Percentiles rank a stretch among this genome's conserved stretches.
Conservation (phyloP, 2,113 vertebrate genomes). For the Indri indri region DNA sequence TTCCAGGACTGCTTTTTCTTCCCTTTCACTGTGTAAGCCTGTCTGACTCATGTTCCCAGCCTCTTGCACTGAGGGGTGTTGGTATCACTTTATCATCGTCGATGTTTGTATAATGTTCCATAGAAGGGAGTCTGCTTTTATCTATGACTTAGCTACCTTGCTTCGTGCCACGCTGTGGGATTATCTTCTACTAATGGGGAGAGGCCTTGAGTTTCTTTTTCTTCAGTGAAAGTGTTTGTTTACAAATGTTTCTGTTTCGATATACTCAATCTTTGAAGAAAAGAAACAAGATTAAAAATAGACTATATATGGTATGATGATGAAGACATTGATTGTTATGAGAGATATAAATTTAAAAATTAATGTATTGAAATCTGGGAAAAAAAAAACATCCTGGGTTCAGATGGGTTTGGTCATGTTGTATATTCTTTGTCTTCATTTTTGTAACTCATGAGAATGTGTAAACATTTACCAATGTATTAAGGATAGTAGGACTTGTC, state of each 20-base stretch:
- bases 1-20: conserved; percentile 31
- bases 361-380: not conserved
- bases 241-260: conserved; percentile 33
- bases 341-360: not conserved
- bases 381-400: not conserved
- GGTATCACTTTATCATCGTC: conserved; percentile 62
- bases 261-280: not conserved
- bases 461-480: not conserved
- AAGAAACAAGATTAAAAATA: not conserved
- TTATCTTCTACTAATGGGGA: conserved; percentile 62
- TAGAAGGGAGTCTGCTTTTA: conserved; percentile 65
- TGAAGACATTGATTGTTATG: not conserved
- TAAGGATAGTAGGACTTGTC: not conserved
- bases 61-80: conserved; percentile 56
- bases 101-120: conserved; percentile 19
- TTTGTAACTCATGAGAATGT: not conserved
- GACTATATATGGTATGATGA: not conserved
- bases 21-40: not conserved
- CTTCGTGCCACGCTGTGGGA: conserved; percentile 48
- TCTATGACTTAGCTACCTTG: conserved; percentile 58
- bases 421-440: not conserved
- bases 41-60: not conserved
- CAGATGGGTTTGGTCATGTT: not conserved
- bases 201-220: conserved; percentile 63
- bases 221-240: conserved; percentile 71